phyloP scores from a whole-genome alignment of 2,888 invertebrate genomes.

The Resseliella maxima region DNA sequence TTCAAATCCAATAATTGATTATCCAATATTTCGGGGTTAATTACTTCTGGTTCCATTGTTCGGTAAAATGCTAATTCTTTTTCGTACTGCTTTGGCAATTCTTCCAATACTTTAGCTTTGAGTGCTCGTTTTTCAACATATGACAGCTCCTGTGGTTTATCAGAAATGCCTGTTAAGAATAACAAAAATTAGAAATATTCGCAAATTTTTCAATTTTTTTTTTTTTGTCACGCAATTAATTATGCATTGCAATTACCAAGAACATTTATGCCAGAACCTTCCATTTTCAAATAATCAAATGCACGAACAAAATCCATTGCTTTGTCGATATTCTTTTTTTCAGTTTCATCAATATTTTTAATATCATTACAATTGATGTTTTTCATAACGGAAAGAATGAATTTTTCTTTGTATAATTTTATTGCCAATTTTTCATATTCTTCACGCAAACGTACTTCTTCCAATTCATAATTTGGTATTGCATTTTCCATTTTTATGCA shows the following conservation, averaged over 20 bases:
- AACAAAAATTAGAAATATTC: no score
- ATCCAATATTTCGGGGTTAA: neutral
- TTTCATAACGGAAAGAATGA: neutral
- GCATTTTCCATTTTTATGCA: neutral
- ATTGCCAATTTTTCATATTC: neutral
- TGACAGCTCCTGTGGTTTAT: neutral
- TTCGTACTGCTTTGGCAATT: neutral
- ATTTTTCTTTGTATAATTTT: neutral
- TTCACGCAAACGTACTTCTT: neutral
- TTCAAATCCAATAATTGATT: neutral
- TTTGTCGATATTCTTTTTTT: slow-evolving; percentile 23
- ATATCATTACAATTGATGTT: neutral
- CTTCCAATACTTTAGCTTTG: neutral
- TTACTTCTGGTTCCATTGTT: neutral
- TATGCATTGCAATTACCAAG: neutral
- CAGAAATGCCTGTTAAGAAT: neutral
- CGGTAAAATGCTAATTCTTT: neutral
- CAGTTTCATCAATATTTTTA: neutral
- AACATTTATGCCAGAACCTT: neutral
- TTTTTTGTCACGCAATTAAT: neutral
- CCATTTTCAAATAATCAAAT: neutral
- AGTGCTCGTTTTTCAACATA: slow-evolving; percentile 29
- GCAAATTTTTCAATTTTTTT: neutral
- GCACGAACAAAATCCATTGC: neutral
- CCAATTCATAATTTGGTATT: neutral